phyloP scores from a whole-genome alignment of 2,797 vertebrate genomes.

The Manis pentadactyla region DNA sequence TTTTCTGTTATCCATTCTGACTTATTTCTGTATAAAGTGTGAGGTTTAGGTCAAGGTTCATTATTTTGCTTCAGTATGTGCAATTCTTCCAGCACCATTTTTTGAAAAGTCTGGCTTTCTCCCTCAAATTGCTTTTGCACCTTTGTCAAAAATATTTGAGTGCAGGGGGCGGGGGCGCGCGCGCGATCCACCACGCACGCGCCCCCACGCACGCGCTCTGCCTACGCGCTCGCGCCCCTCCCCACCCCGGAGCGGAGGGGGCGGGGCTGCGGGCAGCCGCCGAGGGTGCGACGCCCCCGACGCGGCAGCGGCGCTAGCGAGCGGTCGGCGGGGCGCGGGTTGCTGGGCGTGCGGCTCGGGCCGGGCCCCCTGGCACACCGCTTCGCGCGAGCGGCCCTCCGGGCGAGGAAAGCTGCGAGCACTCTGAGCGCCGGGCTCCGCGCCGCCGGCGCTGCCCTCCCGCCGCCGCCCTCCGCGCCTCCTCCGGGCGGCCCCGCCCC shows the following conservation, averaged over 20 bases:
- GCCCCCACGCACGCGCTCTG: constrained; percentile 75
- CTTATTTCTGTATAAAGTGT: not conserved
- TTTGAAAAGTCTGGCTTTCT: constrained; percentile 18
- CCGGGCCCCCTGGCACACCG: constrained; percentile 59
- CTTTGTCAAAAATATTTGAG: constrained; percentile 48
- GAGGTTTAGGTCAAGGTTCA: not conserved
- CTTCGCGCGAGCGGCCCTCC: constrained; percentile 42
- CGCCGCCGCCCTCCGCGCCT: constrained; percentile 68
- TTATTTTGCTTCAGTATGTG: constrained; percentile 27
- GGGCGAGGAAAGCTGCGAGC: not conserved
- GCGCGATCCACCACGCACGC: constrained; percentile 73
- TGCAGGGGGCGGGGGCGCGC: constrained; percentile 58
- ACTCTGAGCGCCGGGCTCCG: not conserved
- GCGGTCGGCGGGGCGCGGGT: constrained; percentile 38
- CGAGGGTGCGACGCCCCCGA: constrained; percentile 76
- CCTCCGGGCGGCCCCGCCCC: constrained; percentile 71
- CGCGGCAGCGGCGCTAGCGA: constrained; percentile 76
- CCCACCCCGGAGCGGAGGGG: constrained; percentile 67
- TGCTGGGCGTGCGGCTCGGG: constrained; percentile 46
- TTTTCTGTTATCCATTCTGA: constrained; percentile 19
- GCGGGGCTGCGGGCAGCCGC: constrained; percentile 76
- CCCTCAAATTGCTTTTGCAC: not conserved
- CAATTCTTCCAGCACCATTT: not conserved
- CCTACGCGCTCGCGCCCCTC: constrained; percentile 68
- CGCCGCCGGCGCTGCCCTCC: constrained; percentile 41